phyloP scores from a whole-genome alignment of 2,888 invertebrate genomes.

The Melanotus villosus region DNA sequence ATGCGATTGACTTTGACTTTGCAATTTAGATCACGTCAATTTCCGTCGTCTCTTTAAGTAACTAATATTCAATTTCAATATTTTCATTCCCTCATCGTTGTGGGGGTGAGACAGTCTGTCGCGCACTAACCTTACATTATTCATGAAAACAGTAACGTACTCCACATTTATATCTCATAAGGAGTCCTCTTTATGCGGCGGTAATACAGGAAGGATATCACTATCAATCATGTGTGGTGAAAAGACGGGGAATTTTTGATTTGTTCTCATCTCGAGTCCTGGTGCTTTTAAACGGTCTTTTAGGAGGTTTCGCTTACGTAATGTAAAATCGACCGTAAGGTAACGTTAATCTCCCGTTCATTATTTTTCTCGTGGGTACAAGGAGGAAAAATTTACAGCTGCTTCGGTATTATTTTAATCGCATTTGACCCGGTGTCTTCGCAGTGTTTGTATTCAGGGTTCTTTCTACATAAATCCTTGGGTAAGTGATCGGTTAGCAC shows the following conservation, averaged over 20 bases:
- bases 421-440: constrained; percentile 51
- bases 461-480: constrained; percentile 67
- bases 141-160: constrained; percentile 66
- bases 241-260: constrained; percentile 41
- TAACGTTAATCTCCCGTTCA: too few relatives aligned
- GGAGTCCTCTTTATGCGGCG: constrained; percentile 52
- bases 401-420: constrained; percentile 46
- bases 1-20: too few relatives aligned
- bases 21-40: constrained; percentile 23
- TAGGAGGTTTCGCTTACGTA: not conserved
- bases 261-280: constrained; percentile 20
- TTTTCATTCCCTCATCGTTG: constrained; percentile 61
- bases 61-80: constrained; percentile 68
- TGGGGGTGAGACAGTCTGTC: constrained; percentile 62
- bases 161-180: constrained; percentile 65
- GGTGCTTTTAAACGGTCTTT: not conserved
- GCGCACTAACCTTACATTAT: constrained; percentile 66
- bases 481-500: constrained; percentile 69
- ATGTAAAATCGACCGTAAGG: too few relatives aligned
- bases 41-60: constrained; percentile 55
- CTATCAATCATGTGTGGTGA: constrained; percentile 57
- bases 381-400: constrained; percentile 28
- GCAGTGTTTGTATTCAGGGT: constrained; percentile 65
- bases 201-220: constrained; percentile 58
- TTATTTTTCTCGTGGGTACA: constrained; percentile 19